Conservation (phyloP, 2,888 invertebrate species). For the Cheilosia scutellata region DNA sequence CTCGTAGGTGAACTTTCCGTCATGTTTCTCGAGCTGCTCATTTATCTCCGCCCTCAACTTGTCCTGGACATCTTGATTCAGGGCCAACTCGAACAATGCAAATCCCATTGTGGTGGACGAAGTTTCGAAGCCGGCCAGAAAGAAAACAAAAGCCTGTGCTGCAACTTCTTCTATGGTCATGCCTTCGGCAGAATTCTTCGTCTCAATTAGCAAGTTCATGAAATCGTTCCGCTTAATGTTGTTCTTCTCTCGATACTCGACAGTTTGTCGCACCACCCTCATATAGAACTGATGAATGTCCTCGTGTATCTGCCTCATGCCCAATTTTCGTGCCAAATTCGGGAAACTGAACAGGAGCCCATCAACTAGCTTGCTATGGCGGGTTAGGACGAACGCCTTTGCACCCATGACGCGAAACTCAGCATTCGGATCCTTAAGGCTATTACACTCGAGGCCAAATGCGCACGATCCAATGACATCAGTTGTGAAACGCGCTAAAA, state of each 20-base stretch:
- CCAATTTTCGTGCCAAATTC: conserved; percentile 77
- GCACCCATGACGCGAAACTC: conserved; percentile 81
- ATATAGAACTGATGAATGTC: conserved; percentile 84
- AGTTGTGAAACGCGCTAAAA: conserved; percentile 84
- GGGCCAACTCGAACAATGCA: conserved; percentile 81
- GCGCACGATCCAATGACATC: conserved; percentile 85
- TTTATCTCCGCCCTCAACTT: conserved; percentile 79
- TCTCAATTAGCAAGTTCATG: conserved; percentile 85
- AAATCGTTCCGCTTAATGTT: conserved; percentile 85
- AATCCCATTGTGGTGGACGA: conserved; percentile 87
- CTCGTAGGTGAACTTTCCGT: conserved; percentile 80
- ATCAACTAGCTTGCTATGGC: conserved; percentile 76
- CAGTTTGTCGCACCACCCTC: conserved; percentile 83
- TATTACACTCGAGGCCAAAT: conserved; percentile 85
- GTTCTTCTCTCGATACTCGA: conserved; percentile 84
- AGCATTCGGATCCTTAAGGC: conserved; percentile 82
- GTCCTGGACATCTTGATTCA: conserved; percentile 79
- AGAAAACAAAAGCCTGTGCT: conserved; percentile 82
- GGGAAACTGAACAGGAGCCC: conserved; percentile 79
- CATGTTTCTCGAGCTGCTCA: conserved; percentile 77
- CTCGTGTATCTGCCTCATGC: conserved; percentile 78
- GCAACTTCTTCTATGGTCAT: conserved; percentile 80
- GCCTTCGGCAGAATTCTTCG: conserved; percentile 83
- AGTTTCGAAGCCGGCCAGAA: conserved; percentile 86
- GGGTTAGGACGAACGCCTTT: conserved; percentile 77